Evolutionary conservation across 30 jellyfish, hydroid and myxozoan species (phyloP).

Genomic region (Turritopsis rubra): DNA sequence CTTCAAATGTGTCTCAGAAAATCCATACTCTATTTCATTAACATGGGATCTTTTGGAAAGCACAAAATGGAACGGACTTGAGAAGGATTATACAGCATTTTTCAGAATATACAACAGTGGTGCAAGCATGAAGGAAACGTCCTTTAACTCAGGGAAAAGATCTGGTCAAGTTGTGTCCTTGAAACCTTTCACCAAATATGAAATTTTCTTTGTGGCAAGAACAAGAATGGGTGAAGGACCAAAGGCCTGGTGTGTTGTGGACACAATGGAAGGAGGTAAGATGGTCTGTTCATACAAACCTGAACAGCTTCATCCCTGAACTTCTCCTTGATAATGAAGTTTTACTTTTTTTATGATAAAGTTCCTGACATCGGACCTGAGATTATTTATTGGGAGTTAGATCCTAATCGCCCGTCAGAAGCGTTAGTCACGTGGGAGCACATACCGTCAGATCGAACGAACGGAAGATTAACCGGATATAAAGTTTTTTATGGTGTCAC

Average conservation of each 20-base stretch:
- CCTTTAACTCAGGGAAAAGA: neutral
- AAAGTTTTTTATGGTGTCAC: conserved; percentile 12
- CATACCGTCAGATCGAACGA: conserved; percentile 7
- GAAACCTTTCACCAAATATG: conserved; percentile 14
- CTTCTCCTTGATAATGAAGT: too few relatives aligned
- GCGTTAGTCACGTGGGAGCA: conserved; percentile 19
- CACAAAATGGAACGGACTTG: conserved; percentile 17
- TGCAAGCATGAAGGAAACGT: neutral
- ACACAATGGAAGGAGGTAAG: conserved; percentile 32
- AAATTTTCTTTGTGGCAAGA: conserved; percentile 10
- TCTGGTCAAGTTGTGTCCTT: neutral
- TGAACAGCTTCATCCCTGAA: too few relatives aligned
- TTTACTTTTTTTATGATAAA: neutral
- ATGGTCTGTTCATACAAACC: too few relatives aligned
- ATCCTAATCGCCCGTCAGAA: conserved; percentile 13
- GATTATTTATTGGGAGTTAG: conserved; percentile 20
- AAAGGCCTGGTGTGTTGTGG: conserved; percentile 32
- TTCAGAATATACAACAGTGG: neutral
- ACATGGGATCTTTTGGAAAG: neutral
- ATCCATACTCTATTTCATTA: conserved; percentile 1
- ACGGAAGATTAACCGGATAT: conserved; percentile 22
- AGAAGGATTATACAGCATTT: neutral
- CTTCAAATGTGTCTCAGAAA: neutral
- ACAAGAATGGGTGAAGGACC: conserved; percentile 30
- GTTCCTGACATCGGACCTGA: conserved; percentile 29